Conservation (phyloP, 1,140 invertebrate genomes). For the Ladona fulva region DNA sequence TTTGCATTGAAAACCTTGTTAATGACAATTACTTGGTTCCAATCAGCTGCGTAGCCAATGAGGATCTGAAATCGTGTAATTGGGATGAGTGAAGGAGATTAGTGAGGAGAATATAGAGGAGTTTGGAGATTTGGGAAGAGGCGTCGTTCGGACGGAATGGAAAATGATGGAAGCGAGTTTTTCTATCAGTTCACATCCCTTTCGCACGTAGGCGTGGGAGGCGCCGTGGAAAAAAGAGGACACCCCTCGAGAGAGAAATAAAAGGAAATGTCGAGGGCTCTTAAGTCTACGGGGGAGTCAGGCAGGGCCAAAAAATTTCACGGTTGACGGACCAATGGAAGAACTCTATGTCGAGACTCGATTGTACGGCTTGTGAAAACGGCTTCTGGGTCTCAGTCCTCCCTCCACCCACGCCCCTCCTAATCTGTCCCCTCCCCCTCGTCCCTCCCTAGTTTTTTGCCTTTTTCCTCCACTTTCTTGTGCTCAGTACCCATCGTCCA, state of each 20-base stretch:
- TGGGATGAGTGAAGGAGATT: not conserved
- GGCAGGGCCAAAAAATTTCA: conserved; percentile 4
- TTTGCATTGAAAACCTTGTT: too few relatives aligned
- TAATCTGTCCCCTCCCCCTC: too few relatives aligned
- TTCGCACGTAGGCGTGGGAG: not conserved
- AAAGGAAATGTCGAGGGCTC: not conserved
- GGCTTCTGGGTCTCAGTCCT: too few relatives aligned
- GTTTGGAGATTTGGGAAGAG: not conserved
- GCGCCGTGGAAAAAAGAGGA: not conserved
- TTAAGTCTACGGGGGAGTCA: not conserved
- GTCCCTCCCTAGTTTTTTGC: too few relatives aligned
- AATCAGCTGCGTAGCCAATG: too few relatives aligned
- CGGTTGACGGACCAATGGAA: not conserved
- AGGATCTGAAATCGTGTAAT: not conserved
- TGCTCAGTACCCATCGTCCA: too few relatives aligned
- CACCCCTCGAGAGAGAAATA: not conserved
- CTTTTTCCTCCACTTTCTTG: too few relatives aligned
- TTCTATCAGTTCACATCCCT: not conserved
- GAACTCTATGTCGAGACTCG: not conserved
- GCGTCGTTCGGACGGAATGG: not conserved
- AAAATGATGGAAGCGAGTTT: not conserved
- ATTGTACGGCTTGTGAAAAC: too few relatives aligned
- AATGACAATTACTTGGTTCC: too few relatives aligned
- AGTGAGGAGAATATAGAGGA: not conserved
- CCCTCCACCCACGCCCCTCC: too few relatives aligned